Percentiles rank a stretch among this genome's conserved stretches.
These are phyloP conservation scores for Babylonia areolata DNA, from an alignment of 1,140 invertebrate genomes.

Conservation along the genomic window DNA sequence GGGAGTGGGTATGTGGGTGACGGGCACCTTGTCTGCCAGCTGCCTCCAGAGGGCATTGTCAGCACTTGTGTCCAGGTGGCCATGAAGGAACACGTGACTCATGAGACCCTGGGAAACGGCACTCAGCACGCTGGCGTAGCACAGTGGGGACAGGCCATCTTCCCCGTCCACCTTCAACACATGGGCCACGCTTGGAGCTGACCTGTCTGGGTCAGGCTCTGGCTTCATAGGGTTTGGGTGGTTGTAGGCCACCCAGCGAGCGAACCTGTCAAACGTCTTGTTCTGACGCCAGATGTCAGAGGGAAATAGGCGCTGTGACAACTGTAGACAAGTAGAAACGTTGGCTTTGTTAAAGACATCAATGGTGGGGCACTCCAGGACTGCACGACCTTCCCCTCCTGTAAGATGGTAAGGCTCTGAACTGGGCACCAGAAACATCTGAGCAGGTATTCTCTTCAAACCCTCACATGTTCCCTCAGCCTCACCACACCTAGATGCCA, in stretches of 20 bases:
- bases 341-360: neutral
- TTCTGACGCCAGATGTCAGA: conserved; percentile 32
- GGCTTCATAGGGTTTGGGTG: conserved; percentile 15
- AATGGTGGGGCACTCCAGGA: conserved; percentile 34
- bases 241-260: conserved; percentile 31
- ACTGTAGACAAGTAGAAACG: conserved; percentile 25
- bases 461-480: neutral
- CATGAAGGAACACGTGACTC: conserved; percentile 41
- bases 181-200: conserved; percentile 24
- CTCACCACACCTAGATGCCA: neutral
- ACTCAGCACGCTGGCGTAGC: conserved; percentile 37
- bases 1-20: conserved; percentile 21
- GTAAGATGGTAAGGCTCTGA: conserved; percentile 22
- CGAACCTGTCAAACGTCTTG: conserved; percentile 29
- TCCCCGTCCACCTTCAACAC: conserved; percentile 20
- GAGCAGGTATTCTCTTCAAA: neutral
- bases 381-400: neutral
- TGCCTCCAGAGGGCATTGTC: neutral
- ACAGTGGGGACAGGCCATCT: neutral
- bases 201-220: neutral
- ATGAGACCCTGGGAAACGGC: conserved; percentile 28
- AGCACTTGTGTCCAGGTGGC: neutral
- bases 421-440: conserved; percentile 29
- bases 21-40: neutral
- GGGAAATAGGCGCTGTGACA: conserved; percentile 30